Conservation (phyloP, 2,797 vertebrate species). For the Todus mexicanus region DNA sequence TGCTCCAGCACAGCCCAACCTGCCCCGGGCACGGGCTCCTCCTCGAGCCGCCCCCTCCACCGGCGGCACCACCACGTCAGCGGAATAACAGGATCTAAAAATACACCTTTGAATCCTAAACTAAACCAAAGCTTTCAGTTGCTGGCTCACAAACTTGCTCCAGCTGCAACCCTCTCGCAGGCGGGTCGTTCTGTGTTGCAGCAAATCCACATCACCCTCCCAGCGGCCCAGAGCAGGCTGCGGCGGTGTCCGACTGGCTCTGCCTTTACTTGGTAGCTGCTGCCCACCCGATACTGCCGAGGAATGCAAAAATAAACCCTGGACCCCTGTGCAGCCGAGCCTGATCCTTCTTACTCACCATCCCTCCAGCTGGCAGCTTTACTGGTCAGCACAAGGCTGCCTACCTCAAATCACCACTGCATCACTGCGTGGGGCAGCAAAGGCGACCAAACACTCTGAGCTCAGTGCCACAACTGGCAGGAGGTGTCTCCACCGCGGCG, state of each 20-base stretch:
- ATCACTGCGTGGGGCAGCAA: not conserved
- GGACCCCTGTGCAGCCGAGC: not conserved
- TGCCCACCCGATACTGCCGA: not conserved
- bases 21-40: not conserved
- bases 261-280: not conserved
- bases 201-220: not conserved
- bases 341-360: not conserved
- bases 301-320: not conserved
- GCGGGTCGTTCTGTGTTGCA: not conserved
- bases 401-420: not conserved
- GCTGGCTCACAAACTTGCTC: not conserved
- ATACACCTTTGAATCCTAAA: not conserved
- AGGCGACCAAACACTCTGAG: too few relatives aligned
- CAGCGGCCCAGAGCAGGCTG: not conserved
- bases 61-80: not conserved
- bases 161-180: not conserved
- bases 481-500: not conserved
- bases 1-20: fast-evolving
- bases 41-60: not conserved
- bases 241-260: not conserved
- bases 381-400: not conserved
- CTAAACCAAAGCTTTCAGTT: not conserved
- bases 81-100: not conserved
- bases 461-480: not conserved
- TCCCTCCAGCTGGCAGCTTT: not conserved